phyloP scores from a whole-genome alignment of 2,113 vertebrate genomes.

The Mohoua ochrocephala region DNA sequence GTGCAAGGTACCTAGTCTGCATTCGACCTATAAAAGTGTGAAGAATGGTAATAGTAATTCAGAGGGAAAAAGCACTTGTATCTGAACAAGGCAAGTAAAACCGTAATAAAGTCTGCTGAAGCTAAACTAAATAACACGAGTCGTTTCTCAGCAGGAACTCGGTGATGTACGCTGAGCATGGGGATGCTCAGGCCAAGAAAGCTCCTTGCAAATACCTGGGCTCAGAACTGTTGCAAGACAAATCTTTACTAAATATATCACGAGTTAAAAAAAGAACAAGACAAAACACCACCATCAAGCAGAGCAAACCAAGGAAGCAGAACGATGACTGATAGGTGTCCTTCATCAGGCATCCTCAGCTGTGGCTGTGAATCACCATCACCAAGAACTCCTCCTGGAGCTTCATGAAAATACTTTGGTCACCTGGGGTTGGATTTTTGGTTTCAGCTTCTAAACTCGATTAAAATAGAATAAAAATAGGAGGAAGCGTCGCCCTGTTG shows the following conservation, averaged over 20 bases:
- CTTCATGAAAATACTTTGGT: not conserved
- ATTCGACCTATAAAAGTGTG: not conserved
- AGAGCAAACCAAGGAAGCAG: not conserved
- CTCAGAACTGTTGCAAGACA: not conserved
- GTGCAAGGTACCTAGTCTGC: not conserved
- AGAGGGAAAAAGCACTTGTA: not conserved
- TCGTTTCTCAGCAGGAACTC: not conserved
- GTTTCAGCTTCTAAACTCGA: not conserved
- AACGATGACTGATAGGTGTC: not conserved
- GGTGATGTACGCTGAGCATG: accelerated
- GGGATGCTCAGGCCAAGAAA: not conserved
- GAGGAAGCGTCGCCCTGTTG: accelerated
- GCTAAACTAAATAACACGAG: not conserved
- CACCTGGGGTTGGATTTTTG: not conserved
- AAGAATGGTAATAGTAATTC: not conserved
- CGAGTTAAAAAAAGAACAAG: not conserved
- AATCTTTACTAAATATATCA: not conserved
- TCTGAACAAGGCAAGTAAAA: not conserved
- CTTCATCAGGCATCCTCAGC: not conserved
- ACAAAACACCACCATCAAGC: not conserved
- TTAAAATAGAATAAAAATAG: not conserved
- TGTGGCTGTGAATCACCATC: not conserved
- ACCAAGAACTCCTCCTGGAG: not conserved
- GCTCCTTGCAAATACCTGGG: not conserved
- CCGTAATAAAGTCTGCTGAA: not conserved